Percentiles rank a stretch among this genome's conserved stretches.
Conservation (phyloP, 2,888 invertebrate genomes). For the Tuta absoluta region DNA sequence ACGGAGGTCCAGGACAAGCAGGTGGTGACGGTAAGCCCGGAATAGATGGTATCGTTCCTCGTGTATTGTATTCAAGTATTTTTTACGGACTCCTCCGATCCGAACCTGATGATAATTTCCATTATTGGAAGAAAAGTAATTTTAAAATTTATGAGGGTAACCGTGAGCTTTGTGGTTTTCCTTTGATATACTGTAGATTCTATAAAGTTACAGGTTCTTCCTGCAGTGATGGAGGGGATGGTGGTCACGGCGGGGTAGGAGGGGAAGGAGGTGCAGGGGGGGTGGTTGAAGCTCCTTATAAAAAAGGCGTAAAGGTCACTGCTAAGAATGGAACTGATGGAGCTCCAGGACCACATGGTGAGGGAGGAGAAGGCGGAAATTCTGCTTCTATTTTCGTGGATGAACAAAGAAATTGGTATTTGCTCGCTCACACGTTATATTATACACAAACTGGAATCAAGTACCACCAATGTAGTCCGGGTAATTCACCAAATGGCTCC, state of each 20-base stretch:
- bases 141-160: not conserved
- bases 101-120: not conserved
- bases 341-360: not conserved
- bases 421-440: not conserved
- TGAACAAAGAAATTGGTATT: not conserved
- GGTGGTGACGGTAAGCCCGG: too few relatives aligned
- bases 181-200: not conserved
- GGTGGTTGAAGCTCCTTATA: not conserved
- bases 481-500: not conserved
- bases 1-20: too few relatives aligned
- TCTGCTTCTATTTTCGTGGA: not conserved
- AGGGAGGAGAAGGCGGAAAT: not conserved
- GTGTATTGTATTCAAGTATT: not conserved
- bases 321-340: not conserved
- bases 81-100: not conserved
- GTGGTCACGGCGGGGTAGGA: not conserved
- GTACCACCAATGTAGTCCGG: not conserved
- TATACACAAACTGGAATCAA: not conserved
- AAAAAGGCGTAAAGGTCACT: not conserved
- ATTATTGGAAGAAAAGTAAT: not conserved
- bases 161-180: not conserved
- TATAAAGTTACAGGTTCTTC: not conserved
- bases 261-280: not conserved
- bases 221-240: constrained; percentile 1
- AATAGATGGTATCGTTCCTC: not conserved